Percentiles rank a stretch among this genome's conserved stretches.
phyloP scores from a whole-genome alignment of 53 echinoderm and acorn worm species.

The Echinarachnius parma region DNA sequence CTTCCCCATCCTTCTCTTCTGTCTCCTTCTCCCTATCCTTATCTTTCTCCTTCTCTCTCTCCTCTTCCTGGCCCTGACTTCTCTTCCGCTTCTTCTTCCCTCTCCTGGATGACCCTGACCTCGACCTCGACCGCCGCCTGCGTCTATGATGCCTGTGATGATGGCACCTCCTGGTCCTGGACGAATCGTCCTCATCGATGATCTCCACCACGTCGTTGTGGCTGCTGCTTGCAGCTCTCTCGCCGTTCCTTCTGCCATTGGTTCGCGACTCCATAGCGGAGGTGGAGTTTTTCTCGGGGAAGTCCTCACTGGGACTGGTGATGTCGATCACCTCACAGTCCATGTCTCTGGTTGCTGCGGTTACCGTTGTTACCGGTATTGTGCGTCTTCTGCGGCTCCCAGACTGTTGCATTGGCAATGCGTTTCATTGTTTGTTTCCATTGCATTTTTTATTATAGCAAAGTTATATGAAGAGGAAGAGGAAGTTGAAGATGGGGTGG shows the following conservation, averaged over 20 bases:
- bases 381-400: slow-evolving; percentile 1
- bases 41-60: too few relatives aligned
- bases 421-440: not conserved
- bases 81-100: too few relatives aligned
- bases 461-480: too few relatives aligned
- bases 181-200: slow-evolving; percentile 14
- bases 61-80: too few relatives aligned
- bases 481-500: not conserved
- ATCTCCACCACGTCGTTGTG: slow-evolving; percentile 7
- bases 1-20: too few relatives aligned
- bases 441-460: too few relatives aligned
- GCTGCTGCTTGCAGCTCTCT: slow-evolving; percentile 1
- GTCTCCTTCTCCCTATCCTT: too few relatives aligned
- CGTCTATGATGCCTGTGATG: too few relatives aligned
- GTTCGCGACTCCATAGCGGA: too few relatives aligned
- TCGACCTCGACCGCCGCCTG: slow-evolving; percentile 1
- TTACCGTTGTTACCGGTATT: slow-evolving; percentile 3
- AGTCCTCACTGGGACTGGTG: slow-evolving; percentile 27
- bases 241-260: not conserved
- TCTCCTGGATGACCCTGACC: slow-evolving; percentile 33
- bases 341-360: not conserved
- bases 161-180: not conserved
- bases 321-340: slow-evolving; percentile 34
- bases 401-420: not conserved
- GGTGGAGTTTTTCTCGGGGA: slow-evolving; percentile 5